Evolutionary conservation across 1,140 invertebrate genomes (phyloP).

Genomic region (Euura lappo): DNA sequence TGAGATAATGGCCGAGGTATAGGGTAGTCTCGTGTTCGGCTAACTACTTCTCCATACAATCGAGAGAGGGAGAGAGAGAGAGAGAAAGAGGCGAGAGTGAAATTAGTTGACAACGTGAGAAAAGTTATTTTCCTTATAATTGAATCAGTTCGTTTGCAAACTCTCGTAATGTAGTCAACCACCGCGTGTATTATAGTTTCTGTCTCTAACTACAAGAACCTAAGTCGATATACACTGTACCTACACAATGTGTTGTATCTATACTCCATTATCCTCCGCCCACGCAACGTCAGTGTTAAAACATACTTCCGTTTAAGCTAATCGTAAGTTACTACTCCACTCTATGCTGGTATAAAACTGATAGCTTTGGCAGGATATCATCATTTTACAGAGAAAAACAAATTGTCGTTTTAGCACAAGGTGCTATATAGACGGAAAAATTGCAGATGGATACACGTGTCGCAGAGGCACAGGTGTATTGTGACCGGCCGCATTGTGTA

Average conservation of each 20-base stretch:
- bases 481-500: not conserved
- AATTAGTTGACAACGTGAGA: not conserved
- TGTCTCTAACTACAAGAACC: not conserved
- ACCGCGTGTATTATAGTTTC: not conserved
- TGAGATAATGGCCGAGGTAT: slow-evolving; percentile 46
- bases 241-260: too few relatives aligned
- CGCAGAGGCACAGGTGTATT: not conserved
- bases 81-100: slow-evolving; percentile 21
- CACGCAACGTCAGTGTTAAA: not conserved
- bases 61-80: slow-evolving; percentile 23
- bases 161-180: not conserved
- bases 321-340: not conserved
- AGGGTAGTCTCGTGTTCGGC: slow-evolving; percentile 52
- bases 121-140: slow-evolving; percentile 1
- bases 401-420: too few relatives aligned
- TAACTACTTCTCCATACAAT: slow-evolving; percentile 44
- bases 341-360: too few relatives aligned
- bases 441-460: slow-evolving; percentile 1
- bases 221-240: too few relatives aligned
- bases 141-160: slow-evolving; percentile 5
- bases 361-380: too few relatives aligned
- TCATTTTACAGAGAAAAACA: too few relatives aligned
- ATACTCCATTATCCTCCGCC: not conserved
- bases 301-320: slow-evolving; percentile 1
- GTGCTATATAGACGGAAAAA: not conserved